Percentiles rank a stretch among this genome's conserved stretches.
phyloP scores from a whole-genome alignment of 2,797 vertebrate species.

The Thamnophis elegans region DNA sequence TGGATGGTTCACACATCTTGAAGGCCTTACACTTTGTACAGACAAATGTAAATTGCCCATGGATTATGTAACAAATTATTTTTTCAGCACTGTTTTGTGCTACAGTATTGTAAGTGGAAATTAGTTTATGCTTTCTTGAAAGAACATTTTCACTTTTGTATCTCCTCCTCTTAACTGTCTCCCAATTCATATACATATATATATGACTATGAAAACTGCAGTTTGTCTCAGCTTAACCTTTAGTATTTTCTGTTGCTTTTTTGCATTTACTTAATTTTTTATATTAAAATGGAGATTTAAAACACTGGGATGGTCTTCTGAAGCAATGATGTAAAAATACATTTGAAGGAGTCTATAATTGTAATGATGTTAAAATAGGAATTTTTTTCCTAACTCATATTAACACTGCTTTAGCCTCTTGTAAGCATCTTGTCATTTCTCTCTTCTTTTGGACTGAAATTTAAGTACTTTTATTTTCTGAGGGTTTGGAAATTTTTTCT shows the following conservation, averaged over 20 bases:
- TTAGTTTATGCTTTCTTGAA: constrained; percentile 10
- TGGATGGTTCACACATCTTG: background rate
- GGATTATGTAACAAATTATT: background rate
- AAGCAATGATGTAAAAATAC: constrained; percentile 39
- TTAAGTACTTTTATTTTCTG: constrained; percentile 53
- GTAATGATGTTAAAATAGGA: constrained; percentile 34
- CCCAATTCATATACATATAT: background rate
- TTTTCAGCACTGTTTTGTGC: constrained; percentile 4
- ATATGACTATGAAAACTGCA: background rate
- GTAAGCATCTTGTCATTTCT: constrained; percentile 42
- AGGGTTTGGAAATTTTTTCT: constrained; percentile 45
- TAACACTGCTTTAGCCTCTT: constrained; percentile 37
- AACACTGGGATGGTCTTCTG: constrained; percentile 39
- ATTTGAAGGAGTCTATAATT: constrained; percentile 33
- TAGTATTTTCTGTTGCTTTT: constrained; percentile 49
- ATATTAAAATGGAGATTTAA: constrained; percentile 50
- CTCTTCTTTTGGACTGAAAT: constrained; percentile 43
- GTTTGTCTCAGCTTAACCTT: constrained; percentile 24
- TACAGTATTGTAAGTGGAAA: constrained; percentile 19
- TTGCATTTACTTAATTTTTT: constrained; percentile 13
- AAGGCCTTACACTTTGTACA: background rate
- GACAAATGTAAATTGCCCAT: background rate
- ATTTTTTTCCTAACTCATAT: constrained; percentile 11
- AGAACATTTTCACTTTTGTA: constrained; percentile 21
- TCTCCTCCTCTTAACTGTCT: background rate